Conservation (phyloP, 92 coral and sea anemone genomes). For the Parazoanthus swiftii region DNA sequence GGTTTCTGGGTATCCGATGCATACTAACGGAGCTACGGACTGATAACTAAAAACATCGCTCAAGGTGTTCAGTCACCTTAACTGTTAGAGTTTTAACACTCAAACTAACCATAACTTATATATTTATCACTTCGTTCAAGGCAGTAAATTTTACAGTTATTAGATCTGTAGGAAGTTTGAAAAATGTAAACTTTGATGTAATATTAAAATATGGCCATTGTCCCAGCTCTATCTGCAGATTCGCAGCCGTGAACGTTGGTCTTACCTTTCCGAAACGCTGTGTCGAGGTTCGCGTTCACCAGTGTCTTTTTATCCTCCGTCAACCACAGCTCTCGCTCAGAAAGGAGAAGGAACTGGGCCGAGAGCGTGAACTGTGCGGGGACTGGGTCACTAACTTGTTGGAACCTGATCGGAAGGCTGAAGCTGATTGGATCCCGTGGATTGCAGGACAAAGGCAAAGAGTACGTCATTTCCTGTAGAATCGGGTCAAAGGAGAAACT, state of each 20-base stretch:
- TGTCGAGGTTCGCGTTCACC: slow-evolving; percentile 62
- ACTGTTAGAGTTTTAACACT: no score
- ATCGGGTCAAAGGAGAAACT: not conserved
- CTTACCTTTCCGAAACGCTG: slow-evolving; percentile 86
- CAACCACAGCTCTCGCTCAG: slow-evolving; percentile 76
- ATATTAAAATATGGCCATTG: no score
- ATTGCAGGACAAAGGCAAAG: slow-evolving; percentile 79
- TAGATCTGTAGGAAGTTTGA: no score
- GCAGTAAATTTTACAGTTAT: not conserved
- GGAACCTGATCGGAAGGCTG: slow-evolving; percentile 95
- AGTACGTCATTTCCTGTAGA: slow-evolving; percentile 67
- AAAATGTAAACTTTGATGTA: not conserved
- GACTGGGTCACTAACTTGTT: slow-evolving; percentile 97
- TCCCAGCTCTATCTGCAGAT: not conserved
- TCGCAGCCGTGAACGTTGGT: not conserved
- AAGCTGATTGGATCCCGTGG: slow-evolving; percentile 88
- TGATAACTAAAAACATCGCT: no score
- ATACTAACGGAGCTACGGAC: no score
- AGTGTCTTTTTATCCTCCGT: slow-evolving; percentile 43
- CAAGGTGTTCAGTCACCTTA: no score
- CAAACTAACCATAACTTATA: no score
- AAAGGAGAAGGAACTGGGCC: slow-evolving; percentile 80
- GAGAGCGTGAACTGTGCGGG: slow-evolving; percentile 88
- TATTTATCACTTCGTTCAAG: no score
- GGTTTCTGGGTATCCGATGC: no score